These are phyloP conservation scores for Drosophila fulvimacula DNA, from an alignment of 2,888 invertebrate genomes.

Conservation along the genomic window DNA sequence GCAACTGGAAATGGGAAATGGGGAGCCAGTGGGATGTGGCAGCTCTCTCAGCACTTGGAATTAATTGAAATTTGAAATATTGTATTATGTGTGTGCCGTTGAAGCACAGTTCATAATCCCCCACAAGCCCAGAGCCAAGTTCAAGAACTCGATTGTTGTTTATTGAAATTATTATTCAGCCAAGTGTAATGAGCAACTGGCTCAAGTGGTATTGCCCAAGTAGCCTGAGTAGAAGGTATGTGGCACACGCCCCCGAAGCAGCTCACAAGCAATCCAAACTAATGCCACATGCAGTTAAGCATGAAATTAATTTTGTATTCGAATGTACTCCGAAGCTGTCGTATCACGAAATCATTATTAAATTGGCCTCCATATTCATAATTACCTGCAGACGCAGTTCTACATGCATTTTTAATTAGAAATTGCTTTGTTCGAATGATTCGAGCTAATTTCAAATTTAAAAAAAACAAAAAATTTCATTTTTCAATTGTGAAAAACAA, in stretches of 20 bases:
- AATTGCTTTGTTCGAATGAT: slow-evolving; percentile 16
- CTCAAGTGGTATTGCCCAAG: slow-evolving; percentile 52
- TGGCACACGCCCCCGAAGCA: slow-evolving; percentile 19
- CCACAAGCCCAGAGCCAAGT: slow-evolving; percentile 46
- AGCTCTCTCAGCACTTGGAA: slow-evolving; percentile 81
- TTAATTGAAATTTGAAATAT: slow-evolving; percentile 83
- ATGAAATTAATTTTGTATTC: slow-evolving; percentile 26
- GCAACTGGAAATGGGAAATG: slow-evolving; percentile 27
- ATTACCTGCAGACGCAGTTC: slow-evolving; percentile 62
- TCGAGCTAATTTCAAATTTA: not conserved
- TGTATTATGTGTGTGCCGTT: slow-evolving; percentile 82
- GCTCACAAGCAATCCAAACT: slow-evolving; percentile 23
- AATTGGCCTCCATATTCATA: slow-evolving; percentile 37
- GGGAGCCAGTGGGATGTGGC: not conserved
- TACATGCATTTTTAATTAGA: slow-evolving; percentile 55
- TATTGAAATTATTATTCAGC: slow-evolving; percentile 77
- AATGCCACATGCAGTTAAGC: slow-evolving; percentile 48
- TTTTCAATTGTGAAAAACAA: not conserved
- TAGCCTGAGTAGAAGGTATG: slow-evolving; percentile 23
- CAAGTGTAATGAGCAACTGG: slow-evolving; percentile 78
- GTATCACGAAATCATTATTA: slow-evolving; percentile 5
- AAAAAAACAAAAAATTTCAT: too few relatives aligned
- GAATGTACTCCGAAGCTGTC: slow-evolving; percentile 1
- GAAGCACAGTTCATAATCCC: slow-evolving; percentile 76
- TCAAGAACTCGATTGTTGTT: slow-evolving; percentile 64